Base-by-base conservation (phyloP, 2,113 vertebrate species). In the Rhinichthys klamathensis region DNA sequence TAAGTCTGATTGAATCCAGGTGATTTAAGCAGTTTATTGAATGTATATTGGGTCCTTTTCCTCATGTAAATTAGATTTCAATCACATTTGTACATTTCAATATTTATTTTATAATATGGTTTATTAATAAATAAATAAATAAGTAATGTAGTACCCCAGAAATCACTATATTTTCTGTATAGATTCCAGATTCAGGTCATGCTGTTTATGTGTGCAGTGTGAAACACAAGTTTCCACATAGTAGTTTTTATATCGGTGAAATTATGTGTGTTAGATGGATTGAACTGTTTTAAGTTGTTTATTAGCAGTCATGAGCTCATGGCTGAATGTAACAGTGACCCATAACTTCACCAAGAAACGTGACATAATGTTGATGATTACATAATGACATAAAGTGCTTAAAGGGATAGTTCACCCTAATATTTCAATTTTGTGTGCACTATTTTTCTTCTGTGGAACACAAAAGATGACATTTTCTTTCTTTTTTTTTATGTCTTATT, bases 181-280 rank as follows among this genome's bases (percentile, higher is more conserved):
- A 16, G 25, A 76, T 49, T 16, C 13, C 3, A 54, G 25, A 15
- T 30, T 49, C 6, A 74, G 70, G 5, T 72, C 2, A 9, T 74
- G 41, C 70, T 25, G 69, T n/a, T 72, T 72, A 74, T 74, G 70
- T 46, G 41, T 32, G 46, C 74, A 76, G 74, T 30, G 46, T 76
- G 1, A 54, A 54, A 54, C 11, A 3, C 44, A 15, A 73, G 18
- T 70, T 41, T 41, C 35, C 67, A 41, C 67, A 9, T 7, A 35
- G 15, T 32, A 16, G 49, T 73, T 44, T 25, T 73, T 44, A 46
- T 46, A n/a, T 46, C 25, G 0, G 6, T 27, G 6, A 46, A 46
- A 74, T 74, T 0, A 46, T 74, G 69, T 74, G 69, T 41, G n/a
- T 27, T 74, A 27, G 70, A 61, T 61, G n/a, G n/a, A 73, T 25